Base-by-base conservation (phyloP, 2,113 vertebrate genomes). In the Nerophis ophidion region DNA sequence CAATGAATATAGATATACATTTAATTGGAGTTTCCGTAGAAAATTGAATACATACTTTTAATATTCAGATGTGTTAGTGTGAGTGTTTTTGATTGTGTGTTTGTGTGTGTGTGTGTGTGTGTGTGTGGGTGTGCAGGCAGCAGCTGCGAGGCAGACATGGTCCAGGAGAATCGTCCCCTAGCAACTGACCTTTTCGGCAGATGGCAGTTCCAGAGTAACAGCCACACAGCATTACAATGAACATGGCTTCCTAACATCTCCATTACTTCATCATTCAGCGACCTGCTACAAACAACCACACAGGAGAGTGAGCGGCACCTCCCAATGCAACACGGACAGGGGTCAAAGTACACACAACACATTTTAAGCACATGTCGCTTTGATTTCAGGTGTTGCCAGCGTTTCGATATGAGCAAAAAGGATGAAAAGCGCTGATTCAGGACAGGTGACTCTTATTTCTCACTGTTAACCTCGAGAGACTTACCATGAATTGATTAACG, bases 151-250 rank as follows among this genome's bases (percentile, higher is more conserved):
- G 87, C 88, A 90, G 87, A 87, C 86, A 75, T 65, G 70, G 82
- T 89, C 79, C 85, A 86, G 81, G 81, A 87, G 83, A 86, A 83
- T 75, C 76, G 64, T 88, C 82, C 79, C 88, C 82, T 86, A 86
- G 86, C 86, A 86, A 85, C 83, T 91, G 87, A 88, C 88, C 89
- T 87, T 87, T 85, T 85, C 70, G 84, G 84, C 89, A 91, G 89
- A 90, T 91, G 89, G 89, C 81, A 81, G 81, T 85, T 91, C 82
- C 79, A 80, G 79, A 87, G 83, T 71, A 87, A 85, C 85, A 89
- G 85, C 83, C 84, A 84, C 78, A 81, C 77, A 79, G 76, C 80
- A 81, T 86, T 85, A 91, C 89, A 91, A 89, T 85, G 82, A 80
- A 70, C 49, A 19, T 77, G 79, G 83, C 83, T 86, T 88, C 81